Evolutionary conservation across 2,888 invertebrate genomes (phyloP), one percentile per base, ranked within the genome.

Genomic region (Epinotia nisella): DNA sequence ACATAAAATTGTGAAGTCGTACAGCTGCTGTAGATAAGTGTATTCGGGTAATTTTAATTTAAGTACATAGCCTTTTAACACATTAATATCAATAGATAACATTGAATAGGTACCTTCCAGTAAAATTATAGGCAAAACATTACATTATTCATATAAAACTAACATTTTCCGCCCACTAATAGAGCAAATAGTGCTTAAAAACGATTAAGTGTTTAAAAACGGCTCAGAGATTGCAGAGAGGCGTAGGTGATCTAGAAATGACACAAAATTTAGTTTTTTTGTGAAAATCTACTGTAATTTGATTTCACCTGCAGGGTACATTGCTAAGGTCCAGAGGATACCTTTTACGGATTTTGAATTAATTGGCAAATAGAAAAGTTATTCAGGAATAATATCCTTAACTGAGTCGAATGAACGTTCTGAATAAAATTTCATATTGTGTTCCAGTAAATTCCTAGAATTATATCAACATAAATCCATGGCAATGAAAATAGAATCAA

Each of bases 401-500:
- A 29, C 35, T 9, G 29, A 29, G 7, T 7, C 5, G 29, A 29
- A 5, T 7, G 29, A 29, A 29, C n/a, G n/a, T n/a, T n/a, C 29
- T 5, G 35, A 29, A 29, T 35, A 35, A 35, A 35, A 35, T 35
- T 0, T 35, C 7, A 9, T 35, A 2, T 9, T 9, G 35, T 35
- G 35, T 35, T 35, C 35, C 9, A 35, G 9, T 35, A 35, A n/a
- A 45, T 45, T 15, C 39, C 13, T 35, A n/a, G 41, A 11, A 55
- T 61, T 7, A 66, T 24, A 64, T 35, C 35, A 71, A 2, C 45
- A 67, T 61, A 66, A 61, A 72, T 72, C 61, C n/a, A 67, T 55
- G n/a, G 64, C 67, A 61, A 67, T 67, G 67, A 56, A 61, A 72
- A 72, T 61, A 49, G 45, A 67, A 72, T 72, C 71, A 67, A 72